Percentiles rank a stretch among this genome's conserved stretches.
Conservation (phyloP, 1,140 invertebrate genomes). For the Heliothis subflexa region DNA sequence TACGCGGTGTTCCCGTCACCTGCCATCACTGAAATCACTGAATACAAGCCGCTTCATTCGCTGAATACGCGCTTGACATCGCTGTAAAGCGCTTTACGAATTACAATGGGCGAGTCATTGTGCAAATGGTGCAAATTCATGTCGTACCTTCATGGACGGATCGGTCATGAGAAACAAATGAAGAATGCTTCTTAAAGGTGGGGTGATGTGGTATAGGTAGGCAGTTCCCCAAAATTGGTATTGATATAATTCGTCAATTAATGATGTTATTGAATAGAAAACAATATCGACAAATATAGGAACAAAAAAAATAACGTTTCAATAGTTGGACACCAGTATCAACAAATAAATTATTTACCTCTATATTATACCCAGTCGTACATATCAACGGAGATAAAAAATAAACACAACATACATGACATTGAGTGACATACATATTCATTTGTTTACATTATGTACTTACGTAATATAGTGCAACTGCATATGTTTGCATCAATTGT, state of each 20-base stretch:
- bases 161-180: too few species aligned
- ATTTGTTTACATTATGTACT: background rate
- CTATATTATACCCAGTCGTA: background rate
- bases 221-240: too few species aligned
- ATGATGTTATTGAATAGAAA: too few species aligned
- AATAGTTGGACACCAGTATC: background rate
- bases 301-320: background rate
- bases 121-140: background rate
- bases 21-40: background rate
- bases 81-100: background rate
- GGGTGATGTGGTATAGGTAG: too few species aligned
- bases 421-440: slow-evolving; percentile 25
- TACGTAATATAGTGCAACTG: background rate
- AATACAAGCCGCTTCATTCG: background rate
- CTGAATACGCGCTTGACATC: background rate
- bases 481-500: slow-evolving; percentile 12
- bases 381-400: slow-evolving; percentile 16
- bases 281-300: background rate
- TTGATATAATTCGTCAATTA: too few species aligned
- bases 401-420: slow-evolving; percentile 7
- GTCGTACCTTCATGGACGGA: too few species aligned
- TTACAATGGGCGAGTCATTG: background rate
- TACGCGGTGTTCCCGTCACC: background rate
- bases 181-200: too few species aligned
- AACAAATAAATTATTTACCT: slow-evolving; percentile 4